A percentile compares a stretch with the other conserved stretches of the same genome.
These are phyloP conservation scores for Echeneis naucrates DNA, from an alignment of 2,797 vertebrate genomes.

Conservation along the genomic window DNA sequence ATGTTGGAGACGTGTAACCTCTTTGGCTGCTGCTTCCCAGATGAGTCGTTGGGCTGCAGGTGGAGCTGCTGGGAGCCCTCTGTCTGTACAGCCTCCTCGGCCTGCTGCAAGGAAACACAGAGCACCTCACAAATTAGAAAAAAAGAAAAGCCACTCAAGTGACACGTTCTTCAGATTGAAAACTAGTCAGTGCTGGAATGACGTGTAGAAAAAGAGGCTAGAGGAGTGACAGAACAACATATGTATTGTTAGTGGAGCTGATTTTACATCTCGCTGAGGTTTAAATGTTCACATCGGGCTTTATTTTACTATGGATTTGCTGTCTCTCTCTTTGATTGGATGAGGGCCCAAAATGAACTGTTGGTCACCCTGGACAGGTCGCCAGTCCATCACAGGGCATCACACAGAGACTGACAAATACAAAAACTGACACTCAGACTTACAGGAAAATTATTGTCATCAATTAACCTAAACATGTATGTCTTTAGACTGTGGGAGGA, in stretches of 20 bases:
- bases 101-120: conserved; percentile 82
- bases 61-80: conserved; percentile 89
- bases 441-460: too few relatives aligned
- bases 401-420: too few relatives aligned
- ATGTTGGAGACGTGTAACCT: conserved; percentile 96
- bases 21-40: conserved; percentile 95
- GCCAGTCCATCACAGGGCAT: too few relatives aligned
- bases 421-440: too few relatives aligned
- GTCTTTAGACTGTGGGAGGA: too few relatives aligned
- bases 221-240: neutral
- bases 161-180: neutral
- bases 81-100: conserved; percentile 91
- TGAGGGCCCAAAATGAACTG: too few relatives aligned
- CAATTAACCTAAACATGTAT: too few relatives aligned
- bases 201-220: neutral
- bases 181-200: neutral
- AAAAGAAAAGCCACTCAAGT: neutral
- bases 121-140: conserved; percentile 32
- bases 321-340: neutral
- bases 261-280: neutral
- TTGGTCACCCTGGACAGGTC: too few relatives aligned
- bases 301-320: conserved; percentile 1
- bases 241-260: too few relatives aligned
- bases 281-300: neutral
- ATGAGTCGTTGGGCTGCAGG: conserved; percentile 86